Conservation (phyloP, 2,888 invertebrate species). For the Agapostemon virescens region DNA sequence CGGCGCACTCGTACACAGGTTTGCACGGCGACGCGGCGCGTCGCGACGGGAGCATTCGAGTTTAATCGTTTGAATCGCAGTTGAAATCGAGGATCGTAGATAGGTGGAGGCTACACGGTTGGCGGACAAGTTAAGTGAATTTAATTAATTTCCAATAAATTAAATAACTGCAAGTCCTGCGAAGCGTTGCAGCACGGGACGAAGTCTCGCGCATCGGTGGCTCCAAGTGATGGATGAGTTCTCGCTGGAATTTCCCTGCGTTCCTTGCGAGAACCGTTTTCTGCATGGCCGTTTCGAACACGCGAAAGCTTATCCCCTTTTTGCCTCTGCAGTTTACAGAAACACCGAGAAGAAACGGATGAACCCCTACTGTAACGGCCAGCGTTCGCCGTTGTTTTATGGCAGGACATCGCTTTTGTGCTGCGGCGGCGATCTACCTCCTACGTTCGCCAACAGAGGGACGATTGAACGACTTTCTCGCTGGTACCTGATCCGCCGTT, state of each 20-base stretch:
- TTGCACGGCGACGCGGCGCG: background rate
- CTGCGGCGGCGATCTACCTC: no score
- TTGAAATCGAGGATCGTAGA: slow-evolving; percentile 37
- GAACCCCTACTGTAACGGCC: no score
- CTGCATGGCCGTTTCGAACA: background rate
- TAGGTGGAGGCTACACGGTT: background rate
- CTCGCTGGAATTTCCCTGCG: slow-evolving; percentile 1
- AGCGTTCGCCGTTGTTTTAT: no score
- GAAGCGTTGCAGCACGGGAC: slow-evolving; percentile 41
- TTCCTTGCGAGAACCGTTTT: background rate
- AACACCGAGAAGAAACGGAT: slow-evolving; percentile 4
- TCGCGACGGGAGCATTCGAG: slow-evolving; percentile 13
- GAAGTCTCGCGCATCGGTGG: slow-evolving; percentile 20
- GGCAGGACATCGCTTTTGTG: no score
- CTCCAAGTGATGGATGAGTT: slow-evolving; percentile 32
- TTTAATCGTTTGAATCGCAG: slow-evolving; percentile 46
- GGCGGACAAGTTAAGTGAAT: slow-evolving; percentile 38
- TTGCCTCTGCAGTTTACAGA: background rate
- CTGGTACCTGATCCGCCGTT: no score
- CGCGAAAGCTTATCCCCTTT: background rate
- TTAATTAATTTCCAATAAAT: slow-evolving; percentile 52
- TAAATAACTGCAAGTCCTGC: slow-evolving; percentile 46
- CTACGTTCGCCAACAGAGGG: no score
- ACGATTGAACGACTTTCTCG: no score
- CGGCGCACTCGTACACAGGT: slow-evolving; percentile 1